These are phyloP conservation scores for Malurus alboscapulatus DNA, from an alignment of 2,113 vertebrate genomes.

Conservation along the genomic window DNA sequence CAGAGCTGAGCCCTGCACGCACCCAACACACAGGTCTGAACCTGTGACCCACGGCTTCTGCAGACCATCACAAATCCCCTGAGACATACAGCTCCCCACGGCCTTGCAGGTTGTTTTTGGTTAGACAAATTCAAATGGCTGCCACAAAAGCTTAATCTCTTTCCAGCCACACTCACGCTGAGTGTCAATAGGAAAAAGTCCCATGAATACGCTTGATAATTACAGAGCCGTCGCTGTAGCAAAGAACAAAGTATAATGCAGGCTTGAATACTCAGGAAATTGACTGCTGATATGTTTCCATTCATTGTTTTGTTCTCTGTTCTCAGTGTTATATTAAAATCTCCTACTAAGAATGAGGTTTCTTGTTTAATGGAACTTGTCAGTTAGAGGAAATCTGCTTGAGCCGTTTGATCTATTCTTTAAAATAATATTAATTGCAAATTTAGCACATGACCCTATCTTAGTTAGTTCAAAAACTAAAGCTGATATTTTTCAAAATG, in stretches of 20 bases:
- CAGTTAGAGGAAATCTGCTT: conserved; percentile 63
- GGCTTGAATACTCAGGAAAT: conserved; percentile 61
- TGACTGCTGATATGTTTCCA: conserved; percentile 67
- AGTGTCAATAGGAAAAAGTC: conserved; percentile 63
- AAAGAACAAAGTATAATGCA: conserved; percentile 66
- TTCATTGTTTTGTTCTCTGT: conserved; percentile 68
- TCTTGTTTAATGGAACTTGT: conserved; percentile 65
- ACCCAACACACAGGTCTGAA: background rate
- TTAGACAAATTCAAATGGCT: conserved; percentile 39
- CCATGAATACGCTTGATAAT: conserved; percentile 54
- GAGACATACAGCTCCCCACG: background rate
- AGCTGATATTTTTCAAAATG: background rate
- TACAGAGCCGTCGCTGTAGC: conserved; percentile 33
- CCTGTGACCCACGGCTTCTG: background rate
- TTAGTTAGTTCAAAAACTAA: background rate
- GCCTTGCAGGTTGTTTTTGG: conserved; percentile 28
- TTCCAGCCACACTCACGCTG: conserved; percentile 37
- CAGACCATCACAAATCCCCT: conserved; percentile 5
- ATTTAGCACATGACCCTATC: background rate
- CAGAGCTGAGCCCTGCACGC: background rate
- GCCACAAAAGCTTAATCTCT: conserved; percentile 56
- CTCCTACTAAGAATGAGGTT: conserved; percentile 60
- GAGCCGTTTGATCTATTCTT: conserved; percentile 66
- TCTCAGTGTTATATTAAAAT: conserved; percentile 64
- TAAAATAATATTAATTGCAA: conserved; percentile 67